Evolutionary conservation across 2,113 vertebrate species (phyloP), one percentile per base, ranked within the genome.

Genomic region (Bothrops jararaca): DNA sequence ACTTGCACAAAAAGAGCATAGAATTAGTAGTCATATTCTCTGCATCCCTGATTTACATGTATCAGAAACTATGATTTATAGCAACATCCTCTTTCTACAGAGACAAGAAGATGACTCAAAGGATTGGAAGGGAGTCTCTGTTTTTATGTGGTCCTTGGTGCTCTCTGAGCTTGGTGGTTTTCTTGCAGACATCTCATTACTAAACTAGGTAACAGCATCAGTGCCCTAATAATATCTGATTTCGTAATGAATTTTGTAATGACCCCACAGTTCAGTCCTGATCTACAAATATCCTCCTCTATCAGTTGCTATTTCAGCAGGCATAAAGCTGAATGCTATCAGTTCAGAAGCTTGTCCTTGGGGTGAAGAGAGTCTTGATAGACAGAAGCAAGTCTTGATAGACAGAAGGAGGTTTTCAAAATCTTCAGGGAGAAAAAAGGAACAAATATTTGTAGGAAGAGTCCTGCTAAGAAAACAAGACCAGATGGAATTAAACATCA

Each of bases 401-500:
- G 80, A 45, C 24, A 80, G 34, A 50, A 24, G 45, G 60, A 56
- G 58, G 52, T 89, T 88, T 88, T 92, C 80, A 80, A 18, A 12
- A 29, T 80, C 86, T 56, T 56, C 34, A 11, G 53, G 69, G 48
- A 34, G 48, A 50, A 74, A 39, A 29, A 56, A n/a, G 54, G 52
- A 39, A 26, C 48, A 92, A 69, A 56, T 56, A 56, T 80, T 56
- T 87, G 52, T 87, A 80, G 39, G 91, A 89, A 92, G 91, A 89
- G 52, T 60, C 86, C 50, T 54, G 60, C 87, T 56, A 89, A 89
- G 91, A 92, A 92, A 89, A 64, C 64, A 85, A 69, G 87, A 85
- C 87, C 91, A 92, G 91, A 89, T 89, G 91, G 87, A 92, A 80
- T 92, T 89, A 34, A 48, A 48, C 64, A 89, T 92, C 87, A 57